Evolutionary conservation across 2,113 vertebrate species (phyloP), one percentile per base, ranked within the genome.

Genomic region (Larimichthys crocea): DNA sequence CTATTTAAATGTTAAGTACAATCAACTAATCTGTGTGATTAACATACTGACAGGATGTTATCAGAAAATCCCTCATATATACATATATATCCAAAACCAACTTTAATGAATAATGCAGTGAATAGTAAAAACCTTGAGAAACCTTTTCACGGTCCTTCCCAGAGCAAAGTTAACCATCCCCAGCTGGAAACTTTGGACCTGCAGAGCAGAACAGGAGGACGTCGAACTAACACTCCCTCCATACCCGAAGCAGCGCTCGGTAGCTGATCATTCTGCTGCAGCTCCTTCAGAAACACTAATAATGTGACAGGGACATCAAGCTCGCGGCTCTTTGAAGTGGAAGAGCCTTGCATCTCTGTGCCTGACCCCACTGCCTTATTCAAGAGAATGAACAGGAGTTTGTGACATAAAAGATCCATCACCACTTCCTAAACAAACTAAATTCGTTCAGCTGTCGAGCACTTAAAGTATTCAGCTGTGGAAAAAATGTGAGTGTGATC

Each of bases 271-370:
- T 82, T 92, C 86, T n/a, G 82, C 86, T 69, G 76, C 81, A 80
- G 90, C 73, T 90, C 76, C 91, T 88, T 91, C 88, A 90, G 83
- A 87, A 92, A 89, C 87, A 79, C 89, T 91, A 91, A 92, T 92
- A 92, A 90, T 80, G 88, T 88, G 76, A 91, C 90, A 82, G 87
- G 77, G 88, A 91, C 93, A 91, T 94, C 92, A 94, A 94, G 49
- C 86, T 90, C 19, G 22, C 56, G 3, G 88, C 83, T 89, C 91
- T 94, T 93, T 94, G 93, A 95, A 91, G 91, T 90, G 81, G 79
- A 79, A 82, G 88, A 85, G 91, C 82, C 74, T 79, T 19, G 82
- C 89, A 82, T 92, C 87, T 86, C 69, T 46, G 80, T 69, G 80
- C 77, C 86, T 89, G 93, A 93, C 92, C 35, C 92, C 84, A 66